Evolutionary conservation across 1,140 invertebrate genomes (phyloP), one percentile per base, ranked within the genome.

Genomic region (Drosophila orena): DNA sequence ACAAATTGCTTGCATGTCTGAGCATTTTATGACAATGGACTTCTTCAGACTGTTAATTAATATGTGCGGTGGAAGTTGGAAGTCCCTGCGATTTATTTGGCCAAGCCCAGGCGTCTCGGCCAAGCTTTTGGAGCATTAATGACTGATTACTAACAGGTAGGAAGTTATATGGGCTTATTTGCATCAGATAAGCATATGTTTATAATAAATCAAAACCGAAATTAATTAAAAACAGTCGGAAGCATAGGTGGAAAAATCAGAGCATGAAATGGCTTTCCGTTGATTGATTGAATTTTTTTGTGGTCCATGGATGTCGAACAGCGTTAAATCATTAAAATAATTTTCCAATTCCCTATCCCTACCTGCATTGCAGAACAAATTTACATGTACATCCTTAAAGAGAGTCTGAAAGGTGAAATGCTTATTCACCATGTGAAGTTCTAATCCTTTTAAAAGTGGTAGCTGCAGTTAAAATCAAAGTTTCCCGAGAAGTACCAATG

Each of bases 1-100:
- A 84, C 80, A 90, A 88, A 88, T 88, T 89, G 84, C 80, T 86
- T 78, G 81, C 84, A 88, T 89, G 83, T 89, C 79, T 89, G 76
- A 75, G 57, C 72, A 70, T 84, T 88, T 89, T 79, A 84, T 80
- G 84, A 74, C 78, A 77, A 66, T 68, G 68, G 70, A 70, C 68
- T 70, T 70, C 52, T n/a, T 34, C 68, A 56, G 68, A 47, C 68
- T 70, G 50, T 70, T 70, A 70, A 70, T 70, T 70, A 70, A 70
- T 70, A 70, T 70, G 50, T 70, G 64, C 66, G 27, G 43, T 69
- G 69, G 47, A 50, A 55, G 52, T 34, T 57, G 47, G 40, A 46
- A 34, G n/a, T 47, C 34, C 58, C 14, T 20, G 46, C 57, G 44
- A 17, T 49, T 49, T 47, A 20, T 24, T n/a, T 8, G 37, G 4